Evolutionary conservation across 2,113 vertebrate species (phyloP), one percentile per base, ranked within the genome.

Genomic region (Strigops habroptila): DNA sequence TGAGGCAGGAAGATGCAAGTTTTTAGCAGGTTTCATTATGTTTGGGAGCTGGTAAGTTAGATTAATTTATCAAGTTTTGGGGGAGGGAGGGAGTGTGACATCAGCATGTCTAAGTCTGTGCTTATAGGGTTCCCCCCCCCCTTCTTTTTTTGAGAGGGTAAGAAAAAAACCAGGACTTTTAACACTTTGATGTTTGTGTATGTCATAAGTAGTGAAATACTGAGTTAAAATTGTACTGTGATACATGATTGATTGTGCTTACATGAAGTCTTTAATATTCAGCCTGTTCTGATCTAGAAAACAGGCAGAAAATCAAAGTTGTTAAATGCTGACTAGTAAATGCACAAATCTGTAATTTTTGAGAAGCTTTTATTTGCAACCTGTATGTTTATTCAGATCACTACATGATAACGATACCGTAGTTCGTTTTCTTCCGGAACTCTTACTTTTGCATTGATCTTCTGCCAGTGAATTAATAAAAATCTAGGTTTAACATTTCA

Each of bases 31-130:
- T 99, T 99, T 95, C 98, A 98, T 97, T 99, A 99, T 86, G 98
- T 99, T 57, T 99, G 98, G 98, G 98, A 98, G 95, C 97, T 98
- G 98, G 98, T 99, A 97, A 98, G 98, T 98, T 94, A 71, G 67
- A 89, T 44, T 35, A 41, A 92, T 74, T 78, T 37, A 67, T 37
- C 33, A 39, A 6, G 4, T 52, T 71, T 84, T 18, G 8, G 13
- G 53, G 35, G 39, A 19, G 25, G 18, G 48, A 22, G 51, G 27
- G 8, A 17, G 44, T 14, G 22, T 85, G 51, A 43, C 23, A 39
- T 82, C 35, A 64, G 31, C 2, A 2, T 76, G 55, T 60, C 31
- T 22, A 37, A 81, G 33, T 52, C n/a, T 63, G 30, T 88, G 46
- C 10, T 82, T 59, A 12, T 3, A 41, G 21, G 23, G 24, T 76